phyloP scores from a whole-genome alignment of 37 sponge, comb jelly and placozoan species.

The Haliclona indistincta region DNA sequence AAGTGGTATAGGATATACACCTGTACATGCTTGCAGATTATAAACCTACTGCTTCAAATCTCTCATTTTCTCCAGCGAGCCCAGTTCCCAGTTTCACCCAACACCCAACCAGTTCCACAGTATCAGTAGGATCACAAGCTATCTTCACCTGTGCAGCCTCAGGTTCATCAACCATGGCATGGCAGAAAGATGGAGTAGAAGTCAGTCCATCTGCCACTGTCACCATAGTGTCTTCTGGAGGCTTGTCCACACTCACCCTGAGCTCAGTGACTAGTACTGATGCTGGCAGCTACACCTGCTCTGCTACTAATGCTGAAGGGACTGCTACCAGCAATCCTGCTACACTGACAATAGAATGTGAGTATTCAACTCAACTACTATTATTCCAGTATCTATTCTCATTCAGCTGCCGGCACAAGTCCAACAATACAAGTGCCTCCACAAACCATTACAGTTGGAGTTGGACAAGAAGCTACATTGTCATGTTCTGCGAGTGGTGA shows the following conservation, averaged over 20 bases:
- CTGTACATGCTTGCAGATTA: too few species aligned
- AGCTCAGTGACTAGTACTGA: slow-evolving; percentile 29
- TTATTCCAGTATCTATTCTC: neutral
- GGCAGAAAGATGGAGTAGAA: slow-evolving; percentile 32
- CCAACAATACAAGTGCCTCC: slow-evolving; percentile 35
- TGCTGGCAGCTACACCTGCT: slow-evolving; percentile 51
- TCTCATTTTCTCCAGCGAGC: too few species aligned
- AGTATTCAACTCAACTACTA: too few species aligned
- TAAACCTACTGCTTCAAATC: too few species aligned
- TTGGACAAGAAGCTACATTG: slow-evolving; percentile 32
- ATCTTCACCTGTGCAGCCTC: slow-evolving; percentile 50
- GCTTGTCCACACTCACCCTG: slow-evolving; percentile 15
- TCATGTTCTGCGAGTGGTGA: slow-evolving; percentile 53
- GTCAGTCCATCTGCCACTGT: slow-evolving; percentile 23
- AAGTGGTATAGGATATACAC: too few species aligned
- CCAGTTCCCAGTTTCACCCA: too few species aligned
- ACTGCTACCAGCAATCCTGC: slow-evolving; percentile 8
- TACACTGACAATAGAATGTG: slow-evolving; percentile 63
- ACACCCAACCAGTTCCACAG: too few species aligned
- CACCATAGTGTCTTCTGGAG: slow-evolving; percentile 14
- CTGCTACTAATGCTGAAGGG: slow-evolving; percentile 25
- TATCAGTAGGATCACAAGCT: slow-evolving; percentile 36
- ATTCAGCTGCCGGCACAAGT: neutral
- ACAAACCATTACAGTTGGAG: slow-evolving; percentile 1
- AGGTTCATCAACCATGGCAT: slow-evolving; percentile 30